A percentile compares a stretch with the other conserved stretches of the same genome.
These are phyloP conservation scores for Trissolcus japonicus DNA, from an alignment of 2,888 invertebrate genomes.

Conservation along the genomic window DNA sequence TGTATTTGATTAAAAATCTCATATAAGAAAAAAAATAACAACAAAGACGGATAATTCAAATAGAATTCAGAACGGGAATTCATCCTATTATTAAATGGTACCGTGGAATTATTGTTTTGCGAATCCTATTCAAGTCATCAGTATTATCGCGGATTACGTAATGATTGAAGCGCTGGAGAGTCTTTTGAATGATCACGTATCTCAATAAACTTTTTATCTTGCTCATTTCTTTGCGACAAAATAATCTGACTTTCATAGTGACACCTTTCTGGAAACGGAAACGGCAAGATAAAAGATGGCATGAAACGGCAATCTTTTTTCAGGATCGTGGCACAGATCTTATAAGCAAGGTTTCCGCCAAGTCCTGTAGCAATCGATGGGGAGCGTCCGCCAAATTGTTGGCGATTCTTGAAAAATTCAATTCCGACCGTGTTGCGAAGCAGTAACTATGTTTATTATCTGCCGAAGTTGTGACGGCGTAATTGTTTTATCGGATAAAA, in stretches of 20 bases:
- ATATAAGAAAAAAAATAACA: too few species aligned
- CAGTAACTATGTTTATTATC: conserved; percentile 29
- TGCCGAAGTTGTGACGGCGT: conserved; percentile 26
- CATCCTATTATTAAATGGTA: too few species aligned
- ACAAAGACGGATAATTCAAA: too few species aligned
- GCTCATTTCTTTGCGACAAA: conserved; percentile 26
- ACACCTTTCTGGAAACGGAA: conserved; percentile 22
- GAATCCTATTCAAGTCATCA: too few species aligned
- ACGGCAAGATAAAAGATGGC: too few species aligned
- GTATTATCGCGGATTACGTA: neutral
- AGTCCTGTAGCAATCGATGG: neutral
- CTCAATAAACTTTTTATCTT: conserved; percentile 33
- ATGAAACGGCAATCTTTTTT: conserved; percentile 3
- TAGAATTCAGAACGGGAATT: too few species aligned
- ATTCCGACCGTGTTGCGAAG: conserved; percentile 25
- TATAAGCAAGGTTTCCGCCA: conserved; percentile 17
- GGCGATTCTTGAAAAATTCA: conserved; percentile 33
- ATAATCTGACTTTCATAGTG: conserved; percentile 17
- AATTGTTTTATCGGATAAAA: conserved; percentile 37
- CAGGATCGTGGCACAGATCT: conserved; percentile 30
- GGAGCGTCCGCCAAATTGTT: conserved; percentile 20
- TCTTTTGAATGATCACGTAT: conserved; percentile 22
- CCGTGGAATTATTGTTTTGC: too few species aligned
- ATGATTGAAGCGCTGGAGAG: conserved; percentile 16
- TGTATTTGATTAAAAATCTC: too few species aligned